These are phyloP conservation scores for Alosa sapidissima DNA, from an alignment of 2,797 vertebrate genomes.

Conservation along the genomic window DNA sequence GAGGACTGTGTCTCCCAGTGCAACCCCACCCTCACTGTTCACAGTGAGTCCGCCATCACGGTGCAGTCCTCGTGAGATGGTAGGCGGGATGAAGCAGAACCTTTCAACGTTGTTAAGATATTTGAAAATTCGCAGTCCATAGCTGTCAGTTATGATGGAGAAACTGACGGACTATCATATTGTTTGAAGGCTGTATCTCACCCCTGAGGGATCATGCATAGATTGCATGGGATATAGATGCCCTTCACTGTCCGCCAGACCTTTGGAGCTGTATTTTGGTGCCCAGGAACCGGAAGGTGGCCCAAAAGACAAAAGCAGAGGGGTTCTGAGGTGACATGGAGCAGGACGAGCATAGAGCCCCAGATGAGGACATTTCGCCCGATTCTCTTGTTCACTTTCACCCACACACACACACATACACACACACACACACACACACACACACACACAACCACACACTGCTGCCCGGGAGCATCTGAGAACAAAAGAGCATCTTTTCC, in stretches of 20 bases:
- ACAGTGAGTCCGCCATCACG: conserved; percentile 57
- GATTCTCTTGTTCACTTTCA: conserved; percentile 35
- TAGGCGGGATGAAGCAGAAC: conserved; percentile 21
- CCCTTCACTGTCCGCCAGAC: background rate
- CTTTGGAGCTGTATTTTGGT: background rate
- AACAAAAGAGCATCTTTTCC: conserved; percentile 35
- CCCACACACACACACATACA: background rate
- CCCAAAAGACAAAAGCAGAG: background rate
- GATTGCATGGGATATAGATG: background rate
- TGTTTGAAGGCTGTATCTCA: background rate
- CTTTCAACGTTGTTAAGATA: conserved; percentile 4
- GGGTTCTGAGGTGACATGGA: background rate
- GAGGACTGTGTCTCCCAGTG: conserved; percentile 43
- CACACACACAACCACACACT: too few species aligned
- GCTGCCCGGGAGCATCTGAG: background rate
- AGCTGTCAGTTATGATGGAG: background rate
- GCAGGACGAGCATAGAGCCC: background rate
- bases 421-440: too few species aligned
- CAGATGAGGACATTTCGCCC: conserved; percentile 28
- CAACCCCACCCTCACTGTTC: conserved; percentile 36
- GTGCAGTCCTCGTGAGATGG: conserved; percentile 63
- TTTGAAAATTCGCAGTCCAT: conserved; percentile 14
- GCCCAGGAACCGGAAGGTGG: background rate
- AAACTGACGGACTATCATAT: background rate
- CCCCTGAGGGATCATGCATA: background rate